These are phyloP conservation scores for Chitala chitala DNA, from an alignment of 2,113 vertebrate species.

Conservation along the genomic window DNA sequence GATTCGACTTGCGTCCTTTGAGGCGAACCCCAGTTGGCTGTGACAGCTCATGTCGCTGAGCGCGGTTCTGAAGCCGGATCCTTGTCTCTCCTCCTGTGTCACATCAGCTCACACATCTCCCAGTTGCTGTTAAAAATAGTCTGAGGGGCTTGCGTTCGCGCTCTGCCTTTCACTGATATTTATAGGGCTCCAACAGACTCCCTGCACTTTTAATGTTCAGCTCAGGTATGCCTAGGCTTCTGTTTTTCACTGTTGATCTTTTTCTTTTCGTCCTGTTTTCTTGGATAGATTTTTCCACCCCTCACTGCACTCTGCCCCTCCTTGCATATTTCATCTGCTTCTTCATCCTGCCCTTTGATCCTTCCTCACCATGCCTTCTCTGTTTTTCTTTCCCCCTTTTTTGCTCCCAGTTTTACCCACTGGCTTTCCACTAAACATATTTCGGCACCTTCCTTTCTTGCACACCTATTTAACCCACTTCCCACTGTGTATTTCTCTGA, in stretches of 20 bases:
- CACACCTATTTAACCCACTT: neutral
- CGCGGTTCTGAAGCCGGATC: constrained; percentile 1
- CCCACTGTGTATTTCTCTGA: constrained; percentile 21
- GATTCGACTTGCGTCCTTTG: constrained; percentile 23
- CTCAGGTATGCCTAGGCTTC: constrained; percentile 6
- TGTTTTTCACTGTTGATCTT: constrained; percentile 6
- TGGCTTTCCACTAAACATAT: neutral
- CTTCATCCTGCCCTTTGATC: neutral
- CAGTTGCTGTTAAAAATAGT: constrained; percentile 37
- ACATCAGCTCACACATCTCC: constrained; percentile 3
- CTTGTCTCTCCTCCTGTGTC: constrained; percentile 12
- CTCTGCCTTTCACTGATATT: constrained; percentile 29
- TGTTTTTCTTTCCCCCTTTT: neutral
- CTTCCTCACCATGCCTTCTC: neutral
- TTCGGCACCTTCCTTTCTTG: neutral
- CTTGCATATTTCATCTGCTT: constrained; percentile 33
- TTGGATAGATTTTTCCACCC: constrained; percentile 14
- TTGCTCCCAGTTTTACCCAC: neutral
- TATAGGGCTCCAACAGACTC: neutral
- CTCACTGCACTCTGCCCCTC: constrained; percentile 30
- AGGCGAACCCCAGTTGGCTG: constrained; percentile 34
- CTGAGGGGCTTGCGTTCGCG: constrained; percentile 13
- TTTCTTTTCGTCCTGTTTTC: neutral
- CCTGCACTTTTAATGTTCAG: neutral
- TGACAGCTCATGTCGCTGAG: neutral